Percentiles rank a stretch among this genome's conserved stretches.
phyloP scores from a whole-genome alignment of 2,113 vertebrate species.

The Apodemus speciosus region DNA sequence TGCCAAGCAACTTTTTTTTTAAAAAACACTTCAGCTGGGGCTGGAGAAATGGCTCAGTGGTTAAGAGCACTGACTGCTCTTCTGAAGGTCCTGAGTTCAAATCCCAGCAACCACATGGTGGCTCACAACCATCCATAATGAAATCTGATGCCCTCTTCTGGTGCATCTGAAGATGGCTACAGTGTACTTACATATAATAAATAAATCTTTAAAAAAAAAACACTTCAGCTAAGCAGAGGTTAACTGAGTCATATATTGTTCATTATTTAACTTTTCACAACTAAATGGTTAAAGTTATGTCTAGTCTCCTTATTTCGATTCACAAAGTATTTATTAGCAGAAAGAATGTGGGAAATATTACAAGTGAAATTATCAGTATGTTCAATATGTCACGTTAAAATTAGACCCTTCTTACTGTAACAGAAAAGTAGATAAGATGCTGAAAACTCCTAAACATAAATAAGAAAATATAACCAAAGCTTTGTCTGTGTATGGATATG shows the following conservation, averaged over 20 bases:
- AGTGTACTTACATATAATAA: too few relatives aligned
- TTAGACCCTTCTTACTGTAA: not conserved
- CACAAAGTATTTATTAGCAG: not conserved
- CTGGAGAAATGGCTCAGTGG: too few relatives aligned
- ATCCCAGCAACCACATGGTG: too few relatives aligned
- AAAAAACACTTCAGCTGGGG: not conserved
- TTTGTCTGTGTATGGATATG: not conserved
- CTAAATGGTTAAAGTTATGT: not conserved
- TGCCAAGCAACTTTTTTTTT: not conserved
- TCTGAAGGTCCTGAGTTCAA: too few relatives aligned
- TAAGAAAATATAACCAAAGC: not conserved
- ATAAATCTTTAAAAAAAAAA: too few relatives aligned
- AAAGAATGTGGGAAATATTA: not conserved
- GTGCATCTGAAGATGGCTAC: too few relatives aligned
- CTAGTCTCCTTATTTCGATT: not conserved
- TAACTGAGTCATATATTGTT: not conserved
- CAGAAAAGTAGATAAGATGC: not conserved
- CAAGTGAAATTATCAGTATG: not conserved
- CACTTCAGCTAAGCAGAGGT: not conserved
- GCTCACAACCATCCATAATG: too few relatives aligned
- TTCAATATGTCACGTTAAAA: constrained; percentile 19
- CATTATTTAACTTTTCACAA: not conserved
- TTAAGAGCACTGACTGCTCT: too few relatives aligned
- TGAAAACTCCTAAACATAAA: not conserved
- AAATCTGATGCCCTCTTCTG: too few relatives aligned